These are phyloP conservation scores for Scaptomyza montana DNA, from an alignment of 1,140 invertebrate species.

Conservation along the genomic window DNA sequence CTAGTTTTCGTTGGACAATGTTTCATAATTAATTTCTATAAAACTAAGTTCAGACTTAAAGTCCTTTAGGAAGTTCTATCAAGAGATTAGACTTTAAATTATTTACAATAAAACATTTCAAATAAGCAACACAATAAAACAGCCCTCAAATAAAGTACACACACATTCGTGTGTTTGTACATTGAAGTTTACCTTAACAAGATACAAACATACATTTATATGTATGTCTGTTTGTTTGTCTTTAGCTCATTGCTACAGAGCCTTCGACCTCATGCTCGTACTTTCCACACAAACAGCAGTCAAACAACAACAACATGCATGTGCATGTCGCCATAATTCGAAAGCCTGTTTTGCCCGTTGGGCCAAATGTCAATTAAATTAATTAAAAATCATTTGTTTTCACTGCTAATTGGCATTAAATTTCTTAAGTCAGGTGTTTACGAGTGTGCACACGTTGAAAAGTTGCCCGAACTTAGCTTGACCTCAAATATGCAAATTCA, in stretches of 20 bases:
- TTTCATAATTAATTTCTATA: too few species aligned
- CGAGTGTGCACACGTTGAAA: slow-evolving; percentile 16
- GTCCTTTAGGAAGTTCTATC: not conserved
- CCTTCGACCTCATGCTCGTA: not conserved
- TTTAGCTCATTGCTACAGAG: slow-evolving; percentile 42
- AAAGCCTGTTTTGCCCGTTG: not conserved
- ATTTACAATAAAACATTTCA: too few species aligned
- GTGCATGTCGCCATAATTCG: not conserved
- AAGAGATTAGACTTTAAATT: not conserved
- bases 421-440: slow-evolving; percentile 43
- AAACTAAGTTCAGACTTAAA: too few species aligned
- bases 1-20: too few species aligned
- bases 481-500: slow-evolving; percentile 35
- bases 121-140: not conserved
- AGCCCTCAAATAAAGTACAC: not conserved
- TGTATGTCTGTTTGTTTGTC: slow-evolving; percentile 43
- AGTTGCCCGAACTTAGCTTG: not conserved
- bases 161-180: slow-evolving; percentile 11
- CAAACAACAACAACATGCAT: not conserved
- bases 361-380: slow-evolving; percentile 62
- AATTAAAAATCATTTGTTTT: slow-evolving; percentile 64
- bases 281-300: not conserved
- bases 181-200: slow-evolving; percentile 17
- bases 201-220: slow-evolving; percentile 39
- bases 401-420: slow-evolving; percentile 64